Evolutionary conservation across 2,888 invertebrate genomes (phyloP).

Genomic region (Boloria selene): DNA sequence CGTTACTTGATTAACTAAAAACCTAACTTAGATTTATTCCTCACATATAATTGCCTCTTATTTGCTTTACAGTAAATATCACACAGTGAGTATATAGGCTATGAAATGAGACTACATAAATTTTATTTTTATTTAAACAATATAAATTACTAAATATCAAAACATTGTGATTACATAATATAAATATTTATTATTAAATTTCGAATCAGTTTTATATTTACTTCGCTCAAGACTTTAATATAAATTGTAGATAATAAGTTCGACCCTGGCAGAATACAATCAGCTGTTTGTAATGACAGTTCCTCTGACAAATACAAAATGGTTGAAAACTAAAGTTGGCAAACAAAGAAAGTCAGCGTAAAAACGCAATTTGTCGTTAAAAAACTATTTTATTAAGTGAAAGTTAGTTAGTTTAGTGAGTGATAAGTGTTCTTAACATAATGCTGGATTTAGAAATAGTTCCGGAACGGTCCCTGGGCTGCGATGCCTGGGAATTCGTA

Average conservation of each 20-base stretch:
- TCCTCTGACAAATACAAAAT: slow-evolving; percentile 83
- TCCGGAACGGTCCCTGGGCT: slow-evolving; percentile 97
- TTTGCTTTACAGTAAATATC: too few species aligned
- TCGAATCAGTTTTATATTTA: too few species aligned
- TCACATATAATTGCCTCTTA: too few species aligned
- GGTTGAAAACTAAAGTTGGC: slow-evolving; percentile 83
- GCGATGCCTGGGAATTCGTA: slow-evolving; percentile 99
- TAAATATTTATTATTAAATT: too few species aligned
- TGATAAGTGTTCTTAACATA: slow-evolving; percentile 86
- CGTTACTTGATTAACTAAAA: too few species aligned
- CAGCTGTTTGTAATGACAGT: slow-evolving; percentile 84
- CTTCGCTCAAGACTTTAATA: background rate
- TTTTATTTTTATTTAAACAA: too few species aligned
- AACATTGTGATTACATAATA: too few species aligned
- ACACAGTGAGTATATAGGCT: too few species aligned
- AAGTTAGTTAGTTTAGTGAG: slow-evolving; percentile 86
- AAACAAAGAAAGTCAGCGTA: slow-evolving; percentile 82
- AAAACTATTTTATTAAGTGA: slow-evolving; percentile 70
- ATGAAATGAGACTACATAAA: too few species aligned
- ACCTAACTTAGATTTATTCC: too few species aligned
- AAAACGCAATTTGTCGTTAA: slow-evolving; percentile 68
- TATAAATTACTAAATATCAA: too few species aligned
- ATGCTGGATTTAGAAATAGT: slow-evolving; percentile 99
- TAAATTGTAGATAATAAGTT: slow-evolving; percentile 38
- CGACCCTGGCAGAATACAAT: slow-evolving; percentile 77